Evolutionary conservation across 1,140 invertebrate species (phyloP).

Genomic region (Camponotus floridanus): DNA sequence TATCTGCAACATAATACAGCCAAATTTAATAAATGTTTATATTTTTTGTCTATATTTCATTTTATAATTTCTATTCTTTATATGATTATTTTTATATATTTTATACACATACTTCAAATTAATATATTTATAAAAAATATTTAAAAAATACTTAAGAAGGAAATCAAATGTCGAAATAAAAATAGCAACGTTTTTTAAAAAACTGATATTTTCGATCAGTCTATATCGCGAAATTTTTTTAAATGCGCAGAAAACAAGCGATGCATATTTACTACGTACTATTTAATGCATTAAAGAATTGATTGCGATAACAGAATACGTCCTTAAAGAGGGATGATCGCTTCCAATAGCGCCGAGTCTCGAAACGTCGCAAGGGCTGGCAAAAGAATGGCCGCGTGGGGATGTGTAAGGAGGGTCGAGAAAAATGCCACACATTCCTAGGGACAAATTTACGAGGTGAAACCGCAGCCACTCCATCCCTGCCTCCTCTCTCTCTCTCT

Average conservation of each 20-base stretch:
- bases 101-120: not conserved
- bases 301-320: conserved; percentile 17
- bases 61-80: not conserved
- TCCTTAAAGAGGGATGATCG: conserved; percentile 59
- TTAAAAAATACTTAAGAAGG: not conserved
- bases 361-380: conserved; percentile 18
- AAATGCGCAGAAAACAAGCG: not conserved
- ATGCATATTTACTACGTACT: not conserved
- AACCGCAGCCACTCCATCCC: conserved; percentile 77
- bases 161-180: not conserved
- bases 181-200: not conserved
- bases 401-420: conserved; percentile 41
- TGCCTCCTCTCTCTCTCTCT: not conserved
- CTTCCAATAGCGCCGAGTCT: conserved; percentile 10
- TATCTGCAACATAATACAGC: not conserved
- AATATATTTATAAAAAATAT: not conserved
- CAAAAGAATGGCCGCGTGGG: conserved; percentile 13
- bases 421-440: conserved; percentile 71
- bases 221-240: not conserved
- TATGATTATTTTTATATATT: not conserved
- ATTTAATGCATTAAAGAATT: conserved; percentile 44
- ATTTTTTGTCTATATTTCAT: not conserved
- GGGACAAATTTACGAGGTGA: conserved; percentile 80
- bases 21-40: not conserved
- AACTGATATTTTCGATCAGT: not conserved